Evolutionary conservation across 2,888 invertebrate species (phyloP).

Genomic region (Gastracanthus pulcherrimus): DNA sequence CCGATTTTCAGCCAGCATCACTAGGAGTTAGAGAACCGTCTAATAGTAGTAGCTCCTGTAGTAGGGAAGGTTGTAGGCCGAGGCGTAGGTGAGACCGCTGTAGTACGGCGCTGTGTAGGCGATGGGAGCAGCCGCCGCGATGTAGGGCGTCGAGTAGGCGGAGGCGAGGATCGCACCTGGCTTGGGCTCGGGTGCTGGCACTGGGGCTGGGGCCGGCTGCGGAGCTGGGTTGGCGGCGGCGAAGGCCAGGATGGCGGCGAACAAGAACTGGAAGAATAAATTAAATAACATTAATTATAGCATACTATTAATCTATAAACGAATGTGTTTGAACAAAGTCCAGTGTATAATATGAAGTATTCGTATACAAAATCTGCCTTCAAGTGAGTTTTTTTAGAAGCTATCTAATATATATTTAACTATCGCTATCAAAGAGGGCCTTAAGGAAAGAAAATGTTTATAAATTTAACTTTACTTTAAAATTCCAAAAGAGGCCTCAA

Average conservation of each 20-base stretch:
- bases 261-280: constrained; percentile 74
- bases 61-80: constrained; percentile 32
- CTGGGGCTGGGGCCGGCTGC: constrained; percentile 73
- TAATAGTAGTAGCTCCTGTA: constrained; percentile 62
- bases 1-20: neutral
- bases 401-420: too few relatives aligned
- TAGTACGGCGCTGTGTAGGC: constrained; percentile 50
- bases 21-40: constrained; percentile 53
- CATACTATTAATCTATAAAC: neutral
- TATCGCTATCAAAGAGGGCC: too few relatives aligned
- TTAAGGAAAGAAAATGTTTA: too few relatives aligned
- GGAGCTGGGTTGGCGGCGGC: constrained; percentile 76
- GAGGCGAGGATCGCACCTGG: constrained; percentile 64
- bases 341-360: too few relatives aligned
- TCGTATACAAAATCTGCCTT: too few relatives aligned
- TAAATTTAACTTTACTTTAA: too few relatives aligned
- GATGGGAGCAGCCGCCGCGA: constrained; percentile 66
- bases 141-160: constrained; percentile 69
- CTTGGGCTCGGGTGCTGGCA: constrained; percentile 70
- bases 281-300: neutral
- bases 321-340: neutral
- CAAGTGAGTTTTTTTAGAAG: too few relatives aligned
- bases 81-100: constrained; percentile 65
- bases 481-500: too few relatives aligned
- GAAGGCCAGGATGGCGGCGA: constrained; percentile 79